Conservation (phyloP, 2,888 invertebrate species). For the Epinotia nisella region DNA sequence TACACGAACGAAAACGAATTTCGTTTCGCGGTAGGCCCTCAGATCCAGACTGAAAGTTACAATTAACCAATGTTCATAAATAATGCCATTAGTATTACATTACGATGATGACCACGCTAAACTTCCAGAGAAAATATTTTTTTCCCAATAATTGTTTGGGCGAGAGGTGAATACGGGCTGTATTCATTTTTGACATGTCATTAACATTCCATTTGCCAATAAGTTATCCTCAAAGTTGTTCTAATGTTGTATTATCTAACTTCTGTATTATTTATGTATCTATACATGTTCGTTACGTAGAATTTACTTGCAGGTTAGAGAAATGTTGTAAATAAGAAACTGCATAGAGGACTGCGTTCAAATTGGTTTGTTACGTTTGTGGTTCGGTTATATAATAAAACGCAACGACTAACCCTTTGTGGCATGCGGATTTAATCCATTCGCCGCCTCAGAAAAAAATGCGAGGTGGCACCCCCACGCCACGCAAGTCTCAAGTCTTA, state of each 20-base stretch:
- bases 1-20: too few species aligned
- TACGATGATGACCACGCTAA: neutral
- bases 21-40: too few species aligned
- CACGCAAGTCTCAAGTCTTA: too few species aligned
- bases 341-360: constrained; percentile 6
- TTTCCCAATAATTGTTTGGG: neutral
- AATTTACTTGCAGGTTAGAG: neutral
- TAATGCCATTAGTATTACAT: neutral
- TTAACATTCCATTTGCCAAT: constrained; percentile 30
- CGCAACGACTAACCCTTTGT: too few species aligned
- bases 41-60: neutral
- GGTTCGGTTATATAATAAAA: too few species aligned
- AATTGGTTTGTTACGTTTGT: neutral
- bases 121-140: neutral
- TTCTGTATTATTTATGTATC: neutral
- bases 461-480: too few species aligned
- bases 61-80: neutral
- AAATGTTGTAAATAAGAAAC: constrained; percentile 1
- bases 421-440: too few species aligned
- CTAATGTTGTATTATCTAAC: constrained; percentile 16
- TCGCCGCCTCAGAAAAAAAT: too few species aligned
- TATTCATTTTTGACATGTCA: constrained; percentile 6
- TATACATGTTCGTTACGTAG: constrained; percentile 7
- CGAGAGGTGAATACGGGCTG: neutral
- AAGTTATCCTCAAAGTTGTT: constrained; percentile 27